phyloP scores from a whole-genome alignment of 2,888 invertebrate species.

The Nephrotoma appendiculata region DNA sequence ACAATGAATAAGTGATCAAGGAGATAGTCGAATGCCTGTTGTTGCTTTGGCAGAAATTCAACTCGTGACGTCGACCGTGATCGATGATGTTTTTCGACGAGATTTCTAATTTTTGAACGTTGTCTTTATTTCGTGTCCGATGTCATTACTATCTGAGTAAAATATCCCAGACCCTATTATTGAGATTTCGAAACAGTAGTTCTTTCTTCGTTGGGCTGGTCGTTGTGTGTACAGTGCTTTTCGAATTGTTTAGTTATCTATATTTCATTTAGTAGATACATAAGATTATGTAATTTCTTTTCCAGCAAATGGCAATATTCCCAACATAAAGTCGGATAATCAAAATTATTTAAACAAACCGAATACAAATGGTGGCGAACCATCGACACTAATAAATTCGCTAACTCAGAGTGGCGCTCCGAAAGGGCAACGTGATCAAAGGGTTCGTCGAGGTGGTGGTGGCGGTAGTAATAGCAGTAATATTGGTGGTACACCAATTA shows the following conservation, averaged over 20 bases:
- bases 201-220: too few relatives aligned
- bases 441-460: neutral
- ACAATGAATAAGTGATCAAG: too few relatives aligned
- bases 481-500: neutral
- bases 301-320: neutral
- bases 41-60: too few relatives aligned
- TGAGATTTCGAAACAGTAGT: too few relatives aligned
- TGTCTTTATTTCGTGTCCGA: too few relatives aligned
- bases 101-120: too few relatives aligned
- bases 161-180: too few relatives aligned
- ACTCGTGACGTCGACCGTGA: too few relatives aligned
- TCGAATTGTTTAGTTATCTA: neutral
- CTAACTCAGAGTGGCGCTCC: neutral
- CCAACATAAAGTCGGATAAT: neutral
- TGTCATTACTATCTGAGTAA: too few relatives aligned
- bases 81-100: too few relatives aligned
- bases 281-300: neutral
- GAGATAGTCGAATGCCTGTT: too few relatives aligned
- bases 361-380: neutral
- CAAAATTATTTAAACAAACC: neutral
- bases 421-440: neutral
- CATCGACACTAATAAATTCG: neutral
- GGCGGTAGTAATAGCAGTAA: neutral
- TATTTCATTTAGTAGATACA: neutral
- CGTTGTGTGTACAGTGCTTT: neutral